Conservation (phyloP, 2,888 invertebrate species). For the Oxyteleia sp. region DNA sequence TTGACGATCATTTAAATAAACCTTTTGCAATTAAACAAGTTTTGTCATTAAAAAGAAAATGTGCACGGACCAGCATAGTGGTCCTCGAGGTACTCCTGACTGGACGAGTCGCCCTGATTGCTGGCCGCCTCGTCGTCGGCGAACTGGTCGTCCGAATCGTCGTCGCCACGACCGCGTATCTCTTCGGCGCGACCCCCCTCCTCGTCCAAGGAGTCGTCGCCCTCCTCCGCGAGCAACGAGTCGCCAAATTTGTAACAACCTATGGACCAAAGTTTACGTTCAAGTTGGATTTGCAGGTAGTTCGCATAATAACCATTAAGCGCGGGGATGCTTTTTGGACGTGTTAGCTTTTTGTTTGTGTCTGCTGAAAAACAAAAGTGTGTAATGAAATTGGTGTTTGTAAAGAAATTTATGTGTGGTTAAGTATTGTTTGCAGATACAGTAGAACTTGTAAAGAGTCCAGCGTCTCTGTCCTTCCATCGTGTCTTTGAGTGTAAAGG, state of each 20-base stretch:
- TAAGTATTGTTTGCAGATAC: constrained; percentile 9
- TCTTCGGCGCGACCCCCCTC: constrained; percentile 89
- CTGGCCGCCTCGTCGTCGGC: constrained; percentile 89
- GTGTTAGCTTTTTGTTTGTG: constrained; percentile 12
- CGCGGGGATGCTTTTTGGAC: constrained; percentile 2
- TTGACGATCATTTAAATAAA: no score
- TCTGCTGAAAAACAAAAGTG: constrained; percentile 27
- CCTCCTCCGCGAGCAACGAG: constrained; percentile 89
- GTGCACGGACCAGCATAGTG: constrained; percentile 84
- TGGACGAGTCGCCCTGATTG: constrained; percentile 88
- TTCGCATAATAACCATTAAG: constrained; percentile 10
- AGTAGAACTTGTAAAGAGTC: no score
- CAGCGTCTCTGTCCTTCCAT: no score
- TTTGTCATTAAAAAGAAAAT: constrained; percentile 40
- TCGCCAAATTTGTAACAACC: constrained; percentile 92
- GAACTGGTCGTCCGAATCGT: constrained; percentile 89
- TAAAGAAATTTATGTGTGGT: no score
- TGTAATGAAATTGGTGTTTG: constrained; percentile 15
- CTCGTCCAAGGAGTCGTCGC: constrained; percentile 93
- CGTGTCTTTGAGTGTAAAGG: no score
- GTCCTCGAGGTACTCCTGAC: constrained; percentile 89
- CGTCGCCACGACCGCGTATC: constrained; percentile 85
- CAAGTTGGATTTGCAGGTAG: constrained; percentile 17
- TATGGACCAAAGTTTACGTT: constrained; percentile 76
- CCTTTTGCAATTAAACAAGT: no score